These are phyloP conservation scores for Eudasyphora cyanicolor DNA, from an alignment of 2,888 invertebrate genomes.

Conservation along the genomic window DNA sequence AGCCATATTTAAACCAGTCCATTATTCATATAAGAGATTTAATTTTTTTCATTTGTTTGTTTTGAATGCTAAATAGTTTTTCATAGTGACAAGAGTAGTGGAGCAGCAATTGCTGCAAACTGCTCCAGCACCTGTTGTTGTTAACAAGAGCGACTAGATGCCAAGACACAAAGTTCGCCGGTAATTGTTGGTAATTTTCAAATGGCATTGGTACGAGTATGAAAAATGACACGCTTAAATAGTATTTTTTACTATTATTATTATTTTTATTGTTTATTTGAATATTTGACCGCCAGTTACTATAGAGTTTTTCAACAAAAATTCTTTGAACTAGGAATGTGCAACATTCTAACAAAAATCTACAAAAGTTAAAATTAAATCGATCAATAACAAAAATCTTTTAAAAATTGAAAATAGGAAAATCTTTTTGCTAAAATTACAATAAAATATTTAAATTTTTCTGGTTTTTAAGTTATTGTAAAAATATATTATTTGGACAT, in stretches of 20 bases:
- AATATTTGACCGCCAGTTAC: background rate
- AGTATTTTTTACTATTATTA: background rate
- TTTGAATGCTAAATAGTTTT: background rate
- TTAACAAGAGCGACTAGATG: slow-evolving; percentile 54
- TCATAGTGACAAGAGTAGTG: background rate
- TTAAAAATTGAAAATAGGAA: no score
- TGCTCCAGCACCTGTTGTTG: slow-evolving; percentile 51
- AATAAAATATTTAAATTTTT: no score
- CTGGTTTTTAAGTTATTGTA: no score
- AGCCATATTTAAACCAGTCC: background rate
- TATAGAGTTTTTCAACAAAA: no score
- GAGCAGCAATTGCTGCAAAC: no score
- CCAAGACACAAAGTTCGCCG: slow-evolving; percentile 31
- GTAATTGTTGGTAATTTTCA: slow-evolving; percentile 18
- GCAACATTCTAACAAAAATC: no score
- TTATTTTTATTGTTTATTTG: background rate
- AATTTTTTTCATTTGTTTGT: background rate
- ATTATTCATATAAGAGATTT: background rate
- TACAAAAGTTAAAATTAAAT: no score
- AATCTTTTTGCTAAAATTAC: no score
- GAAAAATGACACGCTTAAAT: slow-evolving; percentile 17
- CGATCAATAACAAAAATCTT: no score
- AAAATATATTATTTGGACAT: no score
- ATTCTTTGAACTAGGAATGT: no score
- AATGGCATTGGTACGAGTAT: slow-evolving; percentile 23